These are phyloP conservation scores for Machaerirhynchus nigripectus DNA, from an alignment of 2,113 vertebrate species.

Conservation along the genomic window DNA sequence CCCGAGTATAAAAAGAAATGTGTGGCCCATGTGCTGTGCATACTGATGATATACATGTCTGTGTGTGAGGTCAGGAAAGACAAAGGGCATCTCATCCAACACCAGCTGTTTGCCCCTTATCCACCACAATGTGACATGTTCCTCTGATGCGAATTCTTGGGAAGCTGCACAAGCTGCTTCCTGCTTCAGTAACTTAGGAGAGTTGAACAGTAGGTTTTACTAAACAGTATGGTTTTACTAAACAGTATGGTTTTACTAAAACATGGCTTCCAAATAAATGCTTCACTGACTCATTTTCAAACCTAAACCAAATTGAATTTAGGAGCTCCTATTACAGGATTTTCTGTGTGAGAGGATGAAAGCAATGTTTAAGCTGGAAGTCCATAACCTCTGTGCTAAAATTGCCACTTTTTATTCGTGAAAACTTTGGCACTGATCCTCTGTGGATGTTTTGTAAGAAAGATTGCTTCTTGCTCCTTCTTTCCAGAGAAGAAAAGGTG, in stretches of 20 bases:
- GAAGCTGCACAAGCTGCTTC: not conserved
- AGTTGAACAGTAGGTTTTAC: not conserved
- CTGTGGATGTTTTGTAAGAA: not conserved
- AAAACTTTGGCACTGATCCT: not conserved
- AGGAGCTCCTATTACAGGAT: not conserved
- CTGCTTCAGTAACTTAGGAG: not conserved
- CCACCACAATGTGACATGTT: fast-evolving
- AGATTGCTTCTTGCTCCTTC: not conserved
- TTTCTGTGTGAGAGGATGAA: not conserved
- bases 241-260: not conserved
- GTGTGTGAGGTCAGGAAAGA: not conserved
- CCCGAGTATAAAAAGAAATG: not conserved
- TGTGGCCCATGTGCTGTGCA: fast-evolving
- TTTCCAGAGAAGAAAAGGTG: not conserved
- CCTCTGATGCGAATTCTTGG: not conserved
- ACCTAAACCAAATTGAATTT: not conserved
- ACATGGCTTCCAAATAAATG: not conserved
- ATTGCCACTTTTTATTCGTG: not conserved
- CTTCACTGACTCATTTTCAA: not conserved
- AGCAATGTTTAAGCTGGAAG: not conserved
- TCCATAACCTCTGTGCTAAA: not conserved
- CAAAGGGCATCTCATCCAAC: not conserved
- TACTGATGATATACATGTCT: not conserved
- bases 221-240: not conserved
- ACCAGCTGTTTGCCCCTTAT: not conserved